Percentiles rank a stretch among this genome's conserved stretches.
Evolutionary conservation across 2,888 invertebrate species (phyloP).

Genomic region (Cephus nigrinus): DNA sequence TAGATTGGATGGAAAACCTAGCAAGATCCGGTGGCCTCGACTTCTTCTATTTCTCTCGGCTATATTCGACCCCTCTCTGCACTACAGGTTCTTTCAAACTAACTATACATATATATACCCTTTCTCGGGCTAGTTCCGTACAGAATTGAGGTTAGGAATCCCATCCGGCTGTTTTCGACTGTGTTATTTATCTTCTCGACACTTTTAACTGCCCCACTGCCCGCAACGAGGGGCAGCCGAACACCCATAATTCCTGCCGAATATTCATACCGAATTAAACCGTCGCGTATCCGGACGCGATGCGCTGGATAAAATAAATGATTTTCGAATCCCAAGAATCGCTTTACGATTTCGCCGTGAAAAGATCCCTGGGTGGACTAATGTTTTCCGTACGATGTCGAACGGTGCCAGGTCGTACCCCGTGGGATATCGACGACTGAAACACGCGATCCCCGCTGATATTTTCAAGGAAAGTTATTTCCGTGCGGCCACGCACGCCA

Average conservation of each 20-base stretch:
- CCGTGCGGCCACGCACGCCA: constrained; percentile 54
- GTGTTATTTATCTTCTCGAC: not conserved
- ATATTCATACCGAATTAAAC: not conserved
- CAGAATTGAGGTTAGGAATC: not conserved
- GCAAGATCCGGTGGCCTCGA: constrained; percentile 17
- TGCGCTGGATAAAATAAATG: not conserved
- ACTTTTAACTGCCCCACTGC: not conserved
- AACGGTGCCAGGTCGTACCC: not conserved
- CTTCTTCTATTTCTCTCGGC: constrained; percentile 28
- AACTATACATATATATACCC: too few relatives aligned
- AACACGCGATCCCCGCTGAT: constrained; percentile 58
- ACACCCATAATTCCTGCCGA: not conserved
- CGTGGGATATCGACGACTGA: not conserved
- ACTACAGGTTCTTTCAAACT: not conserved
- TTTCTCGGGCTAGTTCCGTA: not conserved
- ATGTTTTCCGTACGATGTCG: not conserved
- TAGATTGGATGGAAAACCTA: constrained; percentile 58
- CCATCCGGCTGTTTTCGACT: not conserved
- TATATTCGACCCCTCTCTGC: not conserved
- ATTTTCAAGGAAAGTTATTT: constrained; percentile 56
- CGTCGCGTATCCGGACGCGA: too few relatives aligned
- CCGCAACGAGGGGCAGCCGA: not conserved
- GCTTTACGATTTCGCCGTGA: not conserved
- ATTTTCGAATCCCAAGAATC: not conserved
- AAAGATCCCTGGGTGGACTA: not conserved